phyloP scores from a whole-genome alignment of 2,888 invertebrate species.

The Polyommatus icarus region DNA sequence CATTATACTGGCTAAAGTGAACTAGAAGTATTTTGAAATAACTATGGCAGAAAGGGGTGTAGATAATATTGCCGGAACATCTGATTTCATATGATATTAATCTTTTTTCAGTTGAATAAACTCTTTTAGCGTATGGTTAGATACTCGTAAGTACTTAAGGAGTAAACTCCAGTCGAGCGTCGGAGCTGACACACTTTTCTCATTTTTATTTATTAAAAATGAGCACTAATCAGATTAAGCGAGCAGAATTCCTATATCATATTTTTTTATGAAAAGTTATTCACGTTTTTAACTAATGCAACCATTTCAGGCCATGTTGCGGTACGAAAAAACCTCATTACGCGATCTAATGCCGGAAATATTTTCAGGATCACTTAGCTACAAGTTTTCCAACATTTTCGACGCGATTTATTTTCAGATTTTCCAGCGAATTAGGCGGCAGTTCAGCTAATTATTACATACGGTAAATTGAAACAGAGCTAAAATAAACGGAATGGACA shows the following conservation, averaged over 20 bases:
- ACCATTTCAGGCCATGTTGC: not conserved
- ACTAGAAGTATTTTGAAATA: no score
- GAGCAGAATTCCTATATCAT: not conserved
- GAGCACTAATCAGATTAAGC: not conserved
- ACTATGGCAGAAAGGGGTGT: no score
- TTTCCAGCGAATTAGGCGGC: not conserved
- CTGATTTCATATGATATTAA: no score
- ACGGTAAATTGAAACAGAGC: constrained; percentile 29
- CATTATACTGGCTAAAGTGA: no score
- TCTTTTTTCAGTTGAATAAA: no score
- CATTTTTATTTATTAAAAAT: not conserved
- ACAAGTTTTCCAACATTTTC: not conserved
- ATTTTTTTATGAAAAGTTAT: not conserved
- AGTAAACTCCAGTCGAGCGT: no score
- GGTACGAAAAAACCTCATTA: not conserved
- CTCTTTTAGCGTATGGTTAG: no score
- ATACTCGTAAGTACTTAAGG: no score
- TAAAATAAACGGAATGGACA: constrained; percentile 27
- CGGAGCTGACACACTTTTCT: no score
- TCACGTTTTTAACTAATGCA: not conserved
- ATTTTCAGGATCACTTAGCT: not conserved
- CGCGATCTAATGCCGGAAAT: not conserved
- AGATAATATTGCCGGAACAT: no score
- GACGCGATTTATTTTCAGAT: not conserved
- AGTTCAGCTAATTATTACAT: constrained; percentile 22